phyloP scores from a whole-genome alignment of 2,888 invertebrate species.

The Tineola bisselliella region DNA sequence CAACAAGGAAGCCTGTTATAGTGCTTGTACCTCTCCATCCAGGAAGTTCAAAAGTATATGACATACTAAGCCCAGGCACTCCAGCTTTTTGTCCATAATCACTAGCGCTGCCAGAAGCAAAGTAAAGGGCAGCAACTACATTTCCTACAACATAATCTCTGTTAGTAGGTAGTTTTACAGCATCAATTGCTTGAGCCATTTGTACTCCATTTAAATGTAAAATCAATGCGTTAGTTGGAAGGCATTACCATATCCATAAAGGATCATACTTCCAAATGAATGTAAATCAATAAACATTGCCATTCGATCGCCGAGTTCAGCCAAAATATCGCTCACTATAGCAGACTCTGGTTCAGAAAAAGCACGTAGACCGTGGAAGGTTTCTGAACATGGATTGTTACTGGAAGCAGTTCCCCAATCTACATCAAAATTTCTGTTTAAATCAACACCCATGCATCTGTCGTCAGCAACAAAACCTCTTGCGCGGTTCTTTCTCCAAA shows the following conservation, averaged over 20 bases:
- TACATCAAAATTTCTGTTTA: constrained; percentile 79
- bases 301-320: constrained; percentile 47
- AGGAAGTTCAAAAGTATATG: constrained; percentile 73
- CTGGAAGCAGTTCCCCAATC: constrained; percentile 71
- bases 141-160: constrained; percentile 60
- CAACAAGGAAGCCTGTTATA: constrained; percentile 63
- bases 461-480: constrained; percentile 27
- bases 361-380: constrained; percentile 68
- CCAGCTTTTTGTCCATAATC: constrained; percentile 69
- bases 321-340: constrained; percentile 66
- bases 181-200: constrained; percentile 52
- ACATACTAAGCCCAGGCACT: constrained; percentile 38
- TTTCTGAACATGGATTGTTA: constrained; percentile 63
- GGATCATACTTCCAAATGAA: constrained; percentile 74
- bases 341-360: constrained; percentile 76
- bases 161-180: constrained; percentile 46
- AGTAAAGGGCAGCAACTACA: constrained; percentile 54
- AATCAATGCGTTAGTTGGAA: constrained; percentile 57
- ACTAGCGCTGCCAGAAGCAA: constrained; percentile 70
- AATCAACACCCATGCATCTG: constrained; percentile 74
- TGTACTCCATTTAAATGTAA: constrained; percentile 42
- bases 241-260: constrained; percentile 41
- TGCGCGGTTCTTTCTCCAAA: constrained; percentile 76
- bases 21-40: constrained; percentile 36
- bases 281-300: constrained; percentile 78